Evolutionary conservation across 2,113 vertebrate genomes (phyloP).

Genomic region (Tachysurus fulvidraco): DNA sequence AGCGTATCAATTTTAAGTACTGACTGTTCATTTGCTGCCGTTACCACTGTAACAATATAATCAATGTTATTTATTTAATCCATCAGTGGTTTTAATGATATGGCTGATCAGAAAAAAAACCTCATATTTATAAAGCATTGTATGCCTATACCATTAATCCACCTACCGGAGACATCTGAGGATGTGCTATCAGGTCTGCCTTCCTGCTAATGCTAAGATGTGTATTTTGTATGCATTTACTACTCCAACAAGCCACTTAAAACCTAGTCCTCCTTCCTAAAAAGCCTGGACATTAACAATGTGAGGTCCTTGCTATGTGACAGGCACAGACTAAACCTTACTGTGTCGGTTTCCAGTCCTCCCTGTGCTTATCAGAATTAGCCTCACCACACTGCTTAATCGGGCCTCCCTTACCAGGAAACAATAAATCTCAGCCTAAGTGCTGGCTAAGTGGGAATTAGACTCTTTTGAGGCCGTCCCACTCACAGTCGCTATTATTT

Average conservation of each 20-base stretch:
- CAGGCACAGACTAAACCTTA: slow-evolving; percentile 59
- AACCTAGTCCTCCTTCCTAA: background rate
- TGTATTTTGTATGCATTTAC: background rate
- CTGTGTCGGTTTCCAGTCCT: slow-evolving; percentile 52
- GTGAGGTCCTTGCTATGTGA: slow-evolving; percentile 36
- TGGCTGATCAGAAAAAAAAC: too few species aligned
- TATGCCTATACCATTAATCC: background rate
- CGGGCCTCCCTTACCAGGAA: slow-evolving; percentile 57
- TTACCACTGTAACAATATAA: too few species aligned
- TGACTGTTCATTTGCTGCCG: too few species aligned
- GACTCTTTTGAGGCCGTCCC: slow-evolving; percentile 52
- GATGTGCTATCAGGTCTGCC: background rate
- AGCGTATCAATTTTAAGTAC: too few species aligned
- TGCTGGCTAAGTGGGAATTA: slow-evolving; percentile 56
- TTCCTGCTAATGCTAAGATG: slow-evolving; percentile 10
- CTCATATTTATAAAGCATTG: background rate
- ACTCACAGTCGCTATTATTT: slow-evolving; percentile 43
- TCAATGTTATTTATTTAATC: too few species aligned
- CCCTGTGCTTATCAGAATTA: slow-evolving; percentile 52
- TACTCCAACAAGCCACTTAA: background rate
- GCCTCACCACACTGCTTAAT: slow-evolving; percentile 53
- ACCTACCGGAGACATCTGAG: background rate
- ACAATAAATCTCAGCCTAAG: slow-evolving; percentile 60
- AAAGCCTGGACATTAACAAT: background rate
- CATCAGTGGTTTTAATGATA: too few species aligned